Conservation (phyloP, 2,888 invertebrate genomes). For the Stenotaenia linearis region DNA sequence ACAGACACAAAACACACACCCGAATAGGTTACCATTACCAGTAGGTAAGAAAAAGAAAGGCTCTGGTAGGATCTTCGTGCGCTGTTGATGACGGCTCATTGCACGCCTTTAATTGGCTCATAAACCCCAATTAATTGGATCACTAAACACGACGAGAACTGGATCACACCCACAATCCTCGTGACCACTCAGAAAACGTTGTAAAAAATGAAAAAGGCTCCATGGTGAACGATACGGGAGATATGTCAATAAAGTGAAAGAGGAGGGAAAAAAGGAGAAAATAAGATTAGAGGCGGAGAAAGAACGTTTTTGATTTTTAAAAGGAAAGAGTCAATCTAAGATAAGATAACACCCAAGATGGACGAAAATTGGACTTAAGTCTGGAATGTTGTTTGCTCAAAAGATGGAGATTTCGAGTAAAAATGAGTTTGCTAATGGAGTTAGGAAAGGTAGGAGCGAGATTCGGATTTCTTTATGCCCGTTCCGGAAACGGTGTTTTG, state of each 20-base stretch:
- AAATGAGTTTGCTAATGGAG: no score
- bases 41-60: not conserved
- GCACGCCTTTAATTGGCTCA: not conserved
- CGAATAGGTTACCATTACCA: not conserved
- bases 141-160: slow-evolving; percentile 14
- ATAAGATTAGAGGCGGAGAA: not conserved
- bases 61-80: not conserved
- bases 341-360: not conserved
- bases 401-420: no score
- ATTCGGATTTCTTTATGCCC: no score
- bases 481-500: no score
- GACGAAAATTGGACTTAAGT: not conserved
- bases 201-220: not conserved
- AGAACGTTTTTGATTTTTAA: not conserved
- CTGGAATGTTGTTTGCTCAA: not conserved
- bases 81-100: not conserved
- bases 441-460: no score
- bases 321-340: not conserved
- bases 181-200: not conserved
- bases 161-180: not conserved
- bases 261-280: not conserved
- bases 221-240: not conserved
- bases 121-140: slow-evolving; percentile 1
- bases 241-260: not conserved
- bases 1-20: not conserved